Conservation (phyloP, 2,888 invertebrate genomes). For the Trichogramma dendrolimi region DNA sequence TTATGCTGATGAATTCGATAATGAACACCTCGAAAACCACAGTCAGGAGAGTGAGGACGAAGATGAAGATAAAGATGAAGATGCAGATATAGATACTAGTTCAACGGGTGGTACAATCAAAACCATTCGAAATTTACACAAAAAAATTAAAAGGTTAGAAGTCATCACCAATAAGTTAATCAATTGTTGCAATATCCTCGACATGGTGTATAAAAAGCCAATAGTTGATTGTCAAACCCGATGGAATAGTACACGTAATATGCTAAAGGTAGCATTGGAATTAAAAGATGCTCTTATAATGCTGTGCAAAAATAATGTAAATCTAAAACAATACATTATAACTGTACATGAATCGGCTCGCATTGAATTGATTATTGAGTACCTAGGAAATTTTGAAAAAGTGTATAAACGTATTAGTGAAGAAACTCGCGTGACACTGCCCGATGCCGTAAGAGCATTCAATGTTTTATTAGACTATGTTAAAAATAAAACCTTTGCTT, state of each 20-base stretch:
- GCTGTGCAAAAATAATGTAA: conserved; percentile 10
- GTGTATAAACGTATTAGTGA: too few species aligned
- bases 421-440: too few species aligned
- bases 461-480: too few species aligned
- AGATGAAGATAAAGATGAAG: background rate
- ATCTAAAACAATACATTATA: background rate
- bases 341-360: background rate
- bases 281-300: conserved; percentile 9
- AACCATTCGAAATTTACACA: background rate
- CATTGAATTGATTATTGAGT: background rate
- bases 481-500: too few species aligned
- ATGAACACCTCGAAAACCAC: too few species aligned
- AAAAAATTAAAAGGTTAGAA: background rate
- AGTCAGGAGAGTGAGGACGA: too few species aligned
- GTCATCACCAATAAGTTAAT: background rate
- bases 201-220: conserved; percentile 2
- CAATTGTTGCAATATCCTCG: background rate
- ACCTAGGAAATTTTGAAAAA: background rate
- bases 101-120: background rate
- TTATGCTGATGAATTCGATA: too few species aligned
- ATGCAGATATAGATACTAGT: background rate
- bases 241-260: conserved; percentile 15
- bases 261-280: conserved; percentile 9
- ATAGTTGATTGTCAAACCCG: conserved; percentile 11
- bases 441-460: too few species aligned